Percentiles rank a stretch among this genome's conserved stretches.
Conservation (phyloP, 1,140 invertebrate genomes). For the Euwallacea similis region DNA sequence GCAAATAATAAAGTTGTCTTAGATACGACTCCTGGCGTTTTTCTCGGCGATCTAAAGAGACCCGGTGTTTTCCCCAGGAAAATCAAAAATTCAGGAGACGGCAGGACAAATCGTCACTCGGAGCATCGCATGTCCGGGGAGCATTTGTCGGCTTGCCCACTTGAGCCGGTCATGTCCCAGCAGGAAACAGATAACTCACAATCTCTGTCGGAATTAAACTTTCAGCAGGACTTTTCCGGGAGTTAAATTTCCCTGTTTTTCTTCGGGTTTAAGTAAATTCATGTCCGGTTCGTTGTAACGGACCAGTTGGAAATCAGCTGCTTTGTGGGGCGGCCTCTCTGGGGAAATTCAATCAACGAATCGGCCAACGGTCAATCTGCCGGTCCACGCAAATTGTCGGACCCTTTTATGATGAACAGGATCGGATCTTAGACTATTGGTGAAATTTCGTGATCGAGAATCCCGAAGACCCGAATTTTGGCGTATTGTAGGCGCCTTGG, state of each 20-base stretch:
- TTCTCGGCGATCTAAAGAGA: neutral
- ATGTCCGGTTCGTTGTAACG: neutral
- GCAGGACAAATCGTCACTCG: constrained; percentile 12
- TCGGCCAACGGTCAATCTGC: constrained; percentile 40
- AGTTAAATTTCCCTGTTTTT: neutral
- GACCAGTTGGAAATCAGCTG: constrained; percentile 26
- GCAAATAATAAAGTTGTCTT: constrained; percentile 12
- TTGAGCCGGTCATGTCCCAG: constrained; percentile 24
- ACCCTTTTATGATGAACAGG: constrained; percentile 4
- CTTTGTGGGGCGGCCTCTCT: constrained; percentile 10
- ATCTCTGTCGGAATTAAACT: constrained; percentile 29
- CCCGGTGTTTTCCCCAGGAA: neutral
- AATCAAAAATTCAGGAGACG: constrained; percentile 8
- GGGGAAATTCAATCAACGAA: constrained; percentile 37
- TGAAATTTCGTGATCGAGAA: too few relatives aligned
- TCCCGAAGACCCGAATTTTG: too few relatives aligned
- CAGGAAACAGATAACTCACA: constrained; percentile 26
- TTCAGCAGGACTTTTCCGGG: neutral
- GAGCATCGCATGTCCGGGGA: constrained; percentile 23
- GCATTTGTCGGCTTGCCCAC: constrained; percentile 20
- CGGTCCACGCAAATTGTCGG: constrained; percentile 31
- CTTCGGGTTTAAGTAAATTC: neutral
- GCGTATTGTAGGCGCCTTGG: too few relatives aligned
- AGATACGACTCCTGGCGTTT: constrained; percentile 4
- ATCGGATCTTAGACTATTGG: neutral